These are phyloP conservation scores for Enteromius unitaeniatus DNA, from an alignment of 2,797 vertebrate species.

Conservation along the genomic window DNA sequence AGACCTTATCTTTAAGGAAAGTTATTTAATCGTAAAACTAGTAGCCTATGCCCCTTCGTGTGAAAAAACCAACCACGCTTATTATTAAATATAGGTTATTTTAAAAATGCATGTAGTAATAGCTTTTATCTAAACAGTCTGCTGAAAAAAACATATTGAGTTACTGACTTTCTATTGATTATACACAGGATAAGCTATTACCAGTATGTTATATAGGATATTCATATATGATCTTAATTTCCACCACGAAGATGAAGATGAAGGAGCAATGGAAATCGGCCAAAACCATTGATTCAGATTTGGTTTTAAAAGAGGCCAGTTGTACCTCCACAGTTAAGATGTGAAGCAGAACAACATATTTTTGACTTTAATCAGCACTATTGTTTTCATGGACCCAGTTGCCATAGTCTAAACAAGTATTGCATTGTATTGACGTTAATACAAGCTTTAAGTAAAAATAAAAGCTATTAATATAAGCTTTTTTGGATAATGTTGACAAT, in stretches of 20 bases:
- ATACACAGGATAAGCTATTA: background rate
- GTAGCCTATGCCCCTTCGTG: background rate
- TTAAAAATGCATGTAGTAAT: background rate
- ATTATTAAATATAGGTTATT: background rate
- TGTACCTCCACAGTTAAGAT: background rate
- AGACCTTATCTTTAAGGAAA: background rate
- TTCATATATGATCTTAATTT: background rate
- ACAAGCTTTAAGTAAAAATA: background rate
- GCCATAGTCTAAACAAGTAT: background rate
- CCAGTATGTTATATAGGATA: too few relatives aligned
- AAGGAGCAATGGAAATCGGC: background rate
- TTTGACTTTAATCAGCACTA: background rate
- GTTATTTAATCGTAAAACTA: background rate
- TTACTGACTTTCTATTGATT: background rate
- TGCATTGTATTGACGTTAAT: background rate
- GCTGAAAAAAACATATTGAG: background rate
- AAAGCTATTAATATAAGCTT: too few relatives aligned
- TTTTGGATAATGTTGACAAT: background rate
- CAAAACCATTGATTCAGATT: background rate
- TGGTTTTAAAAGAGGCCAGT: background rate
- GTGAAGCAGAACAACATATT: background rate
- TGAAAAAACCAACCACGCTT: background rate
- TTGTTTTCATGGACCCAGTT: background rate
- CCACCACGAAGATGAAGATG: too few relatives aligned
- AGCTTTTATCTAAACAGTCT: too few relatives aligned